Evolutionary conservation across 2,888 invertebrate genomes (phyloP).

Genomic region (Nezara viridula): DNA sequence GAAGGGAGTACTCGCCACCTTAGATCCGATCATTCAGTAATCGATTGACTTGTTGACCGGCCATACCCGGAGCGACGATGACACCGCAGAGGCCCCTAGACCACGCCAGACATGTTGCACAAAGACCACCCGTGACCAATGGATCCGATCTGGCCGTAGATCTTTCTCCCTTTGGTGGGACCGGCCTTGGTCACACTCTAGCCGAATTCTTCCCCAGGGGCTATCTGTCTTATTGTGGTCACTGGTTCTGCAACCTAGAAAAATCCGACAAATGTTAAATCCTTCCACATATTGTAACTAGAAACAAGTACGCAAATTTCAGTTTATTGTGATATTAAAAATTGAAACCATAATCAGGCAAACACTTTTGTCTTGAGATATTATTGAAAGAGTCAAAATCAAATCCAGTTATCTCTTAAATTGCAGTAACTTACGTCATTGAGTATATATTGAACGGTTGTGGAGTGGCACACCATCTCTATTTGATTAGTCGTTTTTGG

Average conservation of each 20-base stretch:
- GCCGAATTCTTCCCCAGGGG: not conserved
- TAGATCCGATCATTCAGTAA: too few relatives aligned
- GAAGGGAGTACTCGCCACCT: too few relatives aligned
- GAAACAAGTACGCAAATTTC: too few relatives aligned
- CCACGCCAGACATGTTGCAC: not conserved
- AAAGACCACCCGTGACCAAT: not conserved
- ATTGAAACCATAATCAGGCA: too few relatives aligned
- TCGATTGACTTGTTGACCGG: not conserved
- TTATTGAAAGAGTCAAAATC: too few relatives aligned
- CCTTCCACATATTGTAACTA: not conserved
- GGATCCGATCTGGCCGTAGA: not conserved
- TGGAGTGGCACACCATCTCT: too few relatives aligned
- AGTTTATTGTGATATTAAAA: too few relatives aligned
- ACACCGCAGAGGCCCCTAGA: not conserved
- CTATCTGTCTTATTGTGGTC: not conserved
- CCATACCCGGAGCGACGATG: not conserved
- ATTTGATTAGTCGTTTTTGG: too few relatives aligned
- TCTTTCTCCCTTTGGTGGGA: not conserved
- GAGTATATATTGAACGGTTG: too few relatives aligned
- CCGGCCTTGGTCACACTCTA: conserved; percentile 14
- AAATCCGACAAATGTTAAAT: not conserved
- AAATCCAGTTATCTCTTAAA: too few relatives aligned
- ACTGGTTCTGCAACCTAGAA: not conserved
- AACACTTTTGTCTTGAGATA: too few relatives aligned
- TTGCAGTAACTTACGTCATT: too few relatives aligned